Evolutionary conservation across 2,797 vertebrate species (phyloP).

Genomic region (Microctenopoma stevenorrisi): DNA sequence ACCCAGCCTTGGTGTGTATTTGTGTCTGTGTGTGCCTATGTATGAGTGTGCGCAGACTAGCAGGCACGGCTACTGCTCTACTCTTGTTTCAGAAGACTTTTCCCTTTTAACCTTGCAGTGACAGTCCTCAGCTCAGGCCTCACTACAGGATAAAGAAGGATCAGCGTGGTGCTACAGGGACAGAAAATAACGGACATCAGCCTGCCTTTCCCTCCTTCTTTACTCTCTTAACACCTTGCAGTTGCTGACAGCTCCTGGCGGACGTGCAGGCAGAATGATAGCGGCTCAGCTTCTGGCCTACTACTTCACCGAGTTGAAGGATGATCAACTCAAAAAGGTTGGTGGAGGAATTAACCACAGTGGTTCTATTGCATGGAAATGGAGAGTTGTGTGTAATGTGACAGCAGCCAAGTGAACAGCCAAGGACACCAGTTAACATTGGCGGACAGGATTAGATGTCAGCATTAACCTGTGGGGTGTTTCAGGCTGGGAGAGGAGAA

Average conservation of each 20-base stretch:
- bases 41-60: constrained; percentile 53
- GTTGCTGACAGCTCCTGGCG: constrained; percentile 59
- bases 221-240: constrained; percentile 26
- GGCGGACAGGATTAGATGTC: constrained; percentile 16
- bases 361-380: neutral
- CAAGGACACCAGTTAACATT: constrained; percentile 7
- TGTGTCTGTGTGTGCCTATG: constrained; percentile 31
- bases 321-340: constrained; percentile 98
- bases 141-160: constrained; percentile 36
- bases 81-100: constrained; percentile 41
- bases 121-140: constrained; percentile 33
- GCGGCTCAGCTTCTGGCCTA: constrained; percentile 97
- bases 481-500: constrained; percentile 29
- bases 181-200: constrained; percentile 16
- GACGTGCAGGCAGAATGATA: constrained; percentile 88
- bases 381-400: neutral
- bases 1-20: constrained; percentile 50
- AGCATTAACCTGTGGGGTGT: constrained; percentile 20
- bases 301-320: constrained; percentile 97
- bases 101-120: constrained; percentile 47
- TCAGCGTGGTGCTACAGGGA: constrained; percentile 33
- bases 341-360: constrained; percentile 34
- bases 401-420: constrained; percentile 13
- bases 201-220: constrained; percentile 24
- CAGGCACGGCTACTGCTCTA: constrained; percentile 52